These are phyloP conservation scores for Lanistes nyassanus DNA, from an alignment of 1,140 invertebrate species.

Conservation along the genomic window DNA sequence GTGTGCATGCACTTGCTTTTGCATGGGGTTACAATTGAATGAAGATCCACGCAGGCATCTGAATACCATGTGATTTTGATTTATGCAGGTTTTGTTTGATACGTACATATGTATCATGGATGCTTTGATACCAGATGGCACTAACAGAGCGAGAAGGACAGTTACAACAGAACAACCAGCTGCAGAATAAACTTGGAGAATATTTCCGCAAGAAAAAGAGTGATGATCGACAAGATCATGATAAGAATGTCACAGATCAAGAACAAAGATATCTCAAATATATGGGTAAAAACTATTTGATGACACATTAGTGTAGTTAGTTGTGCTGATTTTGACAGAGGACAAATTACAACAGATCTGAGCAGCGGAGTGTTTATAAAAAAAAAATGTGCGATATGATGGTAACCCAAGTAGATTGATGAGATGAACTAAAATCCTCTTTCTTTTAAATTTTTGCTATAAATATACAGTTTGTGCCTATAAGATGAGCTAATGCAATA, in stretches of 20 bases:
- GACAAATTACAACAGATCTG: no score
- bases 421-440: no score
- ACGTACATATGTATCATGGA: neutral
- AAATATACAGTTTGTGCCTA: no score
- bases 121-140: slow-evolving; percentile 48
- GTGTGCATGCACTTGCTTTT: neutral
- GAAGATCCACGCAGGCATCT: neutral
- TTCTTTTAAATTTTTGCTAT: no score
- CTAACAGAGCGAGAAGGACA: slow-evolving; percentile 59
- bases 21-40: neutral
- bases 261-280: slow-evolving; percentile 67
- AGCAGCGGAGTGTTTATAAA: no score
- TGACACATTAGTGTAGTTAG: no score
- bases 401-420: no score
- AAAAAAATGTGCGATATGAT: no score
- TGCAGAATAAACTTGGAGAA: slow-evolving; percentile 65
- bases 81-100: neutral
- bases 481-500: no score
- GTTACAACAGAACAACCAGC: slow-evolving; percentile 60
- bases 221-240: slow-evolving; percentile 57
- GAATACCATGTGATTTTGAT: neutral
- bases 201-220: slow-evolving; percentile 66
- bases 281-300: slow-evolving; percentile 59
- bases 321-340: no score
- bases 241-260: slow-evolving; percentile 65